Conservation (phyloP, 2,113 vertebrate genomes). For the Vireo altiloquus region DNA sequence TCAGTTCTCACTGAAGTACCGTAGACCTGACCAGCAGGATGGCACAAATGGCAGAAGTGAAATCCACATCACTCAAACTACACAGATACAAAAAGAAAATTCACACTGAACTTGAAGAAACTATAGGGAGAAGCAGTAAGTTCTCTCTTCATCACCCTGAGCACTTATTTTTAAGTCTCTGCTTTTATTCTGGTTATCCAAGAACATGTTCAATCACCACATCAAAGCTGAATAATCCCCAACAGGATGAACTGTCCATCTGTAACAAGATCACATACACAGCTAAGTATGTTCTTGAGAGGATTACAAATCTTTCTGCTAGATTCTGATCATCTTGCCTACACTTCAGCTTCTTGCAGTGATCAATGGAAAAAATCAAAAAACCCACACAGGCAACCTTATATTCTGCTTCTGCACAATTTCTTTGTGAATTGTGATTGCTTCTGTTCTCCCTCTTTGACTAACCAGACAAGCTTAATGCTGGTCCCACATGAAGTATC, state of each 20-base stretch:
- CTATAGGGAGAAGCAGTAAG: not conserved
- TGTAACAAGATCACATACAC: not conserved
- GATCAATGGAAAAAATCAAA: not conserved
- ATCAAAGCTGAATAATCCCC: not conserved
- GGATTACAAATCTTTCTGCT: not conserved
- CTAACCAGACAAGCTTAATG: not conserved
- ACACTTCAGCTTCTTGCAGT: not conserved
- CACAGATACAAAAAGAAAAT: not conserved
- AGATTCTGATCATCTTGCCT: not conserved
- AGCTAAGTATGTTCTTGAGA: not conserved
- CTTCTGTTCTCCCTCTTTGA: not conserved
- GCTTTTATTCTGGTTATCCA: not conserved
- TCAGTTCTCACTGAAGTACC: not conserved
- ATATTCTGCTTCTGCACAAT: not conserved
- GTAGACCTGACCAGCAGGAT: not conserved
- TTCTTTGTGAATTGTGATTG: not conserved
- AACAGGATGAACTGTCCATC: not conserved
- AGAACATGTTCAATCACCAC: not conserved
- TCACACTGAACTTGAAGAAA: not conserved
- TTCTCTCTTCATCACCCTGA: not conserved
- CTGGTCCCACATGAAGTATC: not conserved
- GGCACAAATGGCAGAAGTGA: not conserved
- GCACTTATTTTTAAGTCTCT: not conserved
- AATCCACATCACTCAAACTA: not conserved
- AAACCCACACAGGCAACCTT: not conserved